Evolutionary conservation across 64 coral and sea anemone genomes (phyloP), one percentile per base, ranked within the genome.

Genomic region (Catalaphyllia jardinei): DNA sequence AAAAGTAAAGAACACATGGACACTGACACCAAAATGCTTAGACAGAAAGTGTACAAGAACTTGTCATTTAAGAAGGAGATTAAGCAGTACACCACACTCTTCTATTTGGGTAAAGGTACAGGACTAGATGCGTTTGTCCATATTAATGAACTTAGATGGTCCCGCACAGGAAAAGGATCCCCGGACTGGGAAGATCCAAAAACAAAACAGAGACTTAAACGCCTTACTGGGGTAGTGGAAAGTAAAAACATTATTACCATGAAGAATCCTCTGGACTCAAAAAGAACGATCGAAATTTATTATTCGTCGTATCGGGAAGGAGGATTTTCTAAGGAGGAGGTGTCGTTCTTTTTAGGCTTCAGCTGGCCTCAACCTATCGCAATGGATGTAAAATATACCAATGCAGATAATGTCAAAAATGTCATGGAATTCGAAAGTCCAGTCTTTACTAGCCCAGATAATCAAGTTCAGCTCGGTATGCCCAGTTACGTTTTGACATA

Each of bases 311-410:
- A 69, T 30, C 80, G 83, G 5, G 29, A 76, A 38, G 78, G 89
- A 86, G 38, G 80, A 24, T 91, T 91, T 86, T 91, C 89, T 0
- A 91, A 91, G 20, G 89, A 91, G 77, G 89, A 86, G 52, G 89
- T 91, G 16, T 91, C 89, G 6, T 91, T 86, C 64, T 86, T 64
- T 60, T 31, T 91, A 62, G 89, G 89, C 65, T 91, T 91, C 52
- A 86, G 89, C 65, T 91, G 89, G 89, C 31, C 59, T 22, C 12
- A 67, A 0, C 89, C 73, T 55, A 91, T 86, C 49, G 89, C 89
- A 49, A 9, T 86, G 0, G 81, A 91, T 51, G 73, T 91, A 6
- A 60, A 33, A 7, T 91, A 86, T 52, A 77, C 22, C 4, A 51
- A 73, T 15, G 75, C 76, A 29, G 15, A 49, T 62, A 3, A 30